phyloP scores from a whole-genome alignment of 2,113 vertebrate species.

The Ageneiosus marmoratus region DNA sequence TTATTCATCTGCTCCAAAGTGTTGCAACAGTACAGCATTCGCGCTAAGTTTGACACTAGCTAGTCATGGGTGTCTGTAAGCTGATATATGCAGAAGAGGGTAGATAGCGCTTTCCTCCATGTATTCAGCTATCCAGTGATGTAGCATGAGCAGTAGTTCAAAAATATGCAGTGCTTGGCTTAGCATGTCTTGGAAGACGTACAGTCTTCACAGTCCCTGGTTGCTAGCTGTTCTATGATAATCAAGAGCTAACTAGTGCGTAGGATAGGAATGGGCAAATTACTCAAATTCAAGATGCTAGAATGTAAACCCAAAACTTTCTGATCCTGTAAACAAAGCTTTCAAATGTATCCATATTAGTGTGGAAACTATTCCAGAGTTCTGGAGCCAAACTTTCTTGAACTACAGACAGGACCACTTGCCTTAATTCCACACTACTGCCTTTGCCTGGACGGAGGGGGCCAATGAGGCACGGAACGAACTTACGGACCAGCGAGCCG shows the following conservation, averaged over 20 bases:
- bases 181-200: not conserved
- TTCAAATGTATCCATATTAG: not conserved
- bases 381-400: not conserved
- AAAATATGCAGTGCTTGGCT: not conserved
- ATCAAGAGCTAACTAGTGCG: not conserved
- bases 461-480: conserved; percentile 9
- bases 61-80: not conserved
- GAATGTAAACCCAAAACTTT: not conserved
- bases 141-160: no score
- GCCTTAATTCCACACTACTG: conserved; percentile 76
- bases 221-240: not conserved
- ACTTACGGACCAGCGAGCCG: conserved; percentile 41
- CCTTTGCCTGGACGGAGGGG: conserved; percentile 65
- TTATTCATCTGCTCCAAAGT: not conserved
- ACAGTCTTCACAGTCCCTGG: no score
- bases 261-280: not conserved
- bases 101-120: not conserved
- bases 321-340: not conserved
- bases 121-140: not conserved
- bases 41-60: not conserved
- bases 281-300: not conserved
- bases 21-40: not conserved
- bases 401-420: conserved; percentile 42
- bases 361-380: not conserved
- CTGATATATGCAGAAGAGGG: not conserved